Conservation (phyloP, 2,113 vertebrate species). For the Hippocampus abdominalis region DNA sequence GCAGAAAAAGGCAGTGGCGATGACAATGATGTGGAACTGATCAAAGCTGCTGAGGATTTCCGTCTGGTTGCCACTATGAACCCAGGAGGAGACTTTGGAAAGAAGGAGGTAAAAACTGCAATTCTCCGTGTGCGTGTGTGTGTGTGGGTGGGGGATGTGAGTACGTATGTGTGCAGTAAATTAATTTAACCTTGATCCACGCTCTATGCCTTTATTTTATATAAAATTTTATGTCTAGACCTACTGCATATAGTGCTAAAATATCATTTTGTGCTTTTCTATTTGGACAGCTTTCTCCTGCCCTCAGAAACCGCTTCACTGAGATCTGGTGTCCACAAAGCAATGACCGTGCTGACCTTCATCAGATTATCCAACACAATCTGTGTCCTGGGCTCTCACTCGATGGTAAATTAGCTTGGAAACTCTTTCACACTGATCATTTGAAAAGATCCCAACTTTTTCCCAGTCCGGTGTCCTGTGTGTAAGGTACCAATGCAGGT, state of each 20-base stretch:
- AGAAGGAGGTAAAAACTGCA: slow-evolving; percentile 87
- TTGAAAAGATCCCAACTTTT: not conserved
- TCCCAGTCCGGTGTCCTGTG: not conserved
- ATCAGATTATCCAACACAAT: slow-evolving; percentile 88
- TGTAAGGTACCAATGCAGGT: not conserved
- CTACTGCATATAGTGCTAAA: not conserved
- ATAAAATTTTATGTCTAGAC: not conserved
- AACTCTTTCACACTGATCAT: not conserved
- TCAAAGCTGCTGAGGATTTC: slow-evolving; percentile 81
- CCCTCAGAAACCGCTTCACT: slow-evolving; percentile 93
- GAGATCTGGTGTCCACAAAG: slow-evolving; percentile 97
- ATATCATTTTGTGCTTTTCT: not conserved
- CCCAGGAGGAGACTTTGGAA: slow-evolving; percentile 96
- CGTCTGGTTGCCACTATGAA: slow-evolving; percentile 96
- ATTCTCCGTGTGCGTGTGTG: not conserved
- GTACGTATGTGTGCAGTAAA: no score
- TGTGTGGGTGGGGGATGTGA: no score
- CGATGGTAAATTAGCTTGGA: slow-evolving; percentile 48
- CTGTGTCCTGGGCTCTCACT: slow-evolving; percentile 80
- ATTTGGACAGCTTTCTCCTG: slow-evolving; percentile 85
- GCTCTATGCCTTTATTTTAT: not conserved
- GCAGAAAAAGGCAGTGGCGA: slow-evolving; percentile 92
- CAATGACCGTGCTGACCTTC: slow-evolving; percentile 81
- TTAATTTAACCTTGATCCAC: no score
- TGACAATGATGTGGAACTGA: slow-evolving; percentile 81